Conservation (phyloP, 1,140 invertebrate species). For the Atta colombica region DNA sequence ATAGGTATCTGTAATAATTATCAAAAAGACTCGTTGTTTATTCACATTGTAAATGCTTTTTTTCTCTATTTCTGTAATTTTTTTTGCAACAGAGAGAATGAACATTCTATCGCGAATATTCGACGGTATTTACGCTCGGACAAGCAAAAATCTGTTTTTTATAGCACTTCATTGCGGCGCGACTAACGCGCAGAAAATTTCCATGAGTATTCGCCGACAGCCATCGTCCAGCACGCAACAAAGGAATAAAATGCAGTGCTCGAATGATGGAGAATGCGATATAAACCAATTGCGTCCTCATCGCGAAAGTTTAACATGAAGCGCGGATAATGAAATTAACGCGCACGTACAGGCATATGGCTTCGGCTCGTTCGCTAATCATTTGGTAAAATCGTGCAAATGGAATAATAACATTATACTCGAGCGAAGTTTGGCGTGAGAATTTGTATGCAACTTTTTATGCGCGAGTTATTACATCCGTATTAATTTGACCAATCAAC, state of each 20-base stretch:
- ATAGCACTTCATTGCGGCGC: constrained; percentile 16
- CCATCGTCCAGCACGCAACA: constrained; percentile 49
- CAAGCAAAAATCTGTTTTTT: constrained; percentile 66
- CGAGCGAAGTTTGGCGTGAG: constrained; percentile 17
- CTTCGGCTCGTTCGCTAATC: constrained; percentile 21
- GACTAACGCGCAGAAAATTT: constrained; percentile 60
- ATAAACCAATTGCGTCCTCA: constrained; percentile 48
- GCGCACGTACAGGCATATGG: constrained; percentile 10
- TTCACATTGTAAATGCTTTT: constrained; percentile 14
- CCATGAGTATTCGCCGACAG: constrained; percentile 42
- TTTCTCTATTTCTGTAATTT: neutral
- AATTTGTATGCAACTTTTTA: constrained; percentile 48
- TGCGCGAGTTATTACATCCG: constrained; percentile 10
- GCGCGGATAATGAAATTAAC: constrained; percentile 66
- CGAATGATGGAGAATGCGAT: constrained; percentile 32
- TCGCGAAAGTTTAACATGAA: constrained; percentile 64
- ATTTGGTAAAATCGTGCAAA: constrained; percentile 50
- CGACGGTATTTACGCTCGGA: constrained; percentile 49
- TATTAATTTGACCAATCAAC: constrained; percentile 10
- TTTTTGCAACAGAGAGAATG: constrained; percentile 22
- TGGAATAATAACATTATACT: constrained; percentile 52
- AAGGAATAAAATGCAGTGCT: constrained; percentile 31
- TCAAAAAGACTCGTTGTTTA: constrained; percentile 9
- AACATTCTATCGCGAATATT: constrained; percentile 35
- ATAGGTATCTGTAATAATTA: constrained; percentile 27